Base-by-base conservation (phyloP, 2,888 invertebrate species). In the Drosophila macrospina region DNA sequence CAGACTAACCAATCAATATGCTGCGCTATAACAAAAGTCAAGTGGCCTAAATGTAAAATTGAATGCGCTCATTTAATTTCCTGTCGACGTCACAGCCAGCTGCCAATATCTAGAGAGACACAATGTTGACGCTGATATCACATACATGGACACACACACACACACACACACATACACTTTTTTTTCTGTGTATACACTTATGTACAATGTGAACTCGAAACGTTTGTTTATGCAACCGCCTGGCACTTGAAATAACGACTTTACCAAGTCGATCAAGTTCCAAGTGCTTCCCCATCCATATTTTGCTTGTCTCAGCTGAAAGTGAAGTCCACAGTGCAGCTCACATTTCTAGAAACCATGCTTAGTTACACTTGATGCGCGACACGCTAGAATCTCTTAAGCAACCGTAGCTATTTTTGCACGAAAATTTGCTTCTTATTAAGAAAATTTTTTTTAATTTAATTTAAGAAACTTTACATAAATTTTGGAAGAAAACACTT, bases 11-110 rank as follows among this genome's bases (percentile, higher is more conserved):
- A 60, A 69, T 66, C 66, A 55, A 69, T 61, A 67, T 51, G 69
- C 45, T 61, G 10, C 6, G 45, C 47, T 41, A 41, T 16, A 65
- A 48, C 34, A 56, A 69, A 69, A 65, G 42, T 61, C 52, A 74
- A 74, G 69, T 73, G 73, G 60, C 74, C 69, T 55, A 54, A 74
- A 73, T 73, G 68, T 65, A 42, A 60, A 69, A 60, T 44, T 44
- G 47, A 70, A 74, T 67, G 56, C 13, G 62, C 65, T 45, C 60
- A 66, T 76, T 73, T 54, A 73, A 76, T 70, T 76, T 77, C 76
- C 76, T 59, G 73, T 50, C 47, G 60, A 72, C 63, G 71, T 72
- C 75, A 74, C 36, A 37, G 52, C 56, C 56, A 52, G 55, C 55
- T 57, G 55, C 44, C 56, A 45, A 69, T 68, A 68, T 30, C 30